Conservation (phyloP, 1,140 invertebrate genomes). For the Cotesia typhae region DNA sequence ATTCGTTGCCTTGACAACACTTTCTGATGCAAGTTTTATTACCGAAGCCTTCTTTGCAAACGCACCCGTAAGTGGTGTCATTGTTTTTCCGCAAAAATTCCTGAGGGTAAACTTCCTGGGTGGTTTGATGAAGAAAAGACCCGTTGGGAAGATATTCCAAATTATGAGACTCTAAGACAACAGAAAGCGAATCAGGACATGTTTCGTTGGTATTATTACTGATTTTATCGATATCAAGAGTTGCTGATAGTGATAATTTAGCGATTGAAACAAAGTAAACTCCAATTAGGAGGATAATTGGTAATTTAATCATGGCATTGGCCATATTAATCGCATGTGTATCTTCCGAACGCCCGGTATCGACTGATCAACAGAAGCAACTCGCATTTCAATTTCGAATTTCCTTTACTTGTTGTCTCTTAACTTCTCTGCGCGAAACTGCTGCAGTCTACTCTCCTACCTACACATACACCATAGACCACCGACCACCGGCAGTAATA, state of each 20-base stretch:
- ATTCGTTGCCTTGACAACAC: constrained; percentile 58
- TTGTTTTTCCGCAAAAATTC: constrained; percentile 37
- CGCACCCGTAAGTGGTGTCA: constrained; percentile 47
- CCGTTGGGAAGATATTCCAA: constrained; percentile 32
- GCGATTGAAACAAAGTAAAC: not conserved
- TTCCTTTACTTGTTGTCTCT: constrained; percentile 6
- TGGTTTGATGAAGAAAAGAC: constrained; percentile 38
- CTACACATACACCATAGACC: not conserved
- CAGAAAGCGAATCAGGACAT: not conserved
- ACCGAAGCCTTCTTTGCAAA: constrained; percentile 40
- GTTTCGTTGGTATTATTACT: not conserved
- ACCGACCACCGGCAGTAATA: not conserved
- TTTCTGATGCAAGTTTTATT: constrained; percentile 54
- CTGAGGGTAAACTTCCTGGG: constrained; percentile 37
- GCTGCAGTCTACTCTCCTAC: not conserved
- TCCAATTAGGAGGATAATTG: not conserved
- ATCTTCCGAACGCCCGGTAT: constrained; percentile 2
- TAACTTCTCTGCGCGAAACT: constrained; percentile 12
- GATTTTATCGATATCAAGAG: not conserved
- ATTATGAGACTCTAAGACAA: not conserved
- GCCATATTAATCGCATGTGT: not conserved
- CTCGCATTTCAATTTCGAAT: constrained; percentile 2
- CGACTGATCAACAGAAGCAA: constrained; percentile 1
- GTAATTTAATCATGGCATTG: not conserved
- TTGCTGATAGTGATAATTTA: not conserved